A percentile compares a stretch with the other conserved stretches of the same genome.
phyloP scores from a whole-genome alignment of 2,888 invertebrate species.

The Steinernema scapterisci region DNA sequence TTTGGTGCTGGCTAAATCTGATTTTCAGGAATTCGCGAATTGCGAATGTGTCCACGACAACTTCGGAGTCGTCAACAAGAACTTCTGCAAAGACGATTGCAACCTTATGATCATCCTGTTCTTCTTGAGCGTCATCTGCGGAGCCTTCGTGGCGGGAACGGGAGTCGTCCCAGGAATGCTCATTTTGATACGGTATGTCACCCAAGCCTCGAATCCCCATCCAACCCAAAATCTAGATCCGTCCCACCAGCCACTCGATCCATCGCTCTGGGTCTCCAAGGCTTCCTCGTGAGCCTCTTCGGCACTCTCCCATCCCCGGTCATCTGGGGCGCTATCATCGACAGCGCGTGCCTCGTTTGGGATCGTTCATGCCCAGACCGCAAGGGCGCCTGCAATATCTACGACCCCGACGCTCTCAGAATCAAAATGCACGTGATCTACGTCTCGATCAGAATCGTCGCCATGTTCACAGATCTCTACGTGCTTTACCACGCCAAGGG shows the following conservation, averaged over 20 bases:
- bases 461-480: slow-evolving; percentile 61
- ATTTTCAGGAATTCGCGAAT: slow-evolving; percentile 56
- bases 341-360: slow-evolving; percentile 69
- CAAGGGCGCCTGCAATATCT: slow-evolving; percentile 68
- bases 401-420: slow-evolving; percentile 65
- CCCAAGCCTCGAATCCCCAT: not conserved
- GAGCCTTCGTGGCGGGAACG: slow-evolving; percentile 58
- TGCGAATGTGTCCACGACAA: slow-evolving; percentile 59
- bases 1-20: too few relatives aligned
- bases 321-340: slow-evolving; percentile 68
- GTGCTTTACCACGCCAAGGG: slow-evolving; percentile 65
- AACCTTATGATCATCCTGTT: slow-evolving; percentile 52
- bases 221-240: too few relatives aligned
- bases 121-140: slow-evolving; percentile 61
- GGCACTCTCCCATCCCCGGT: slow-evolving; percentile 69
- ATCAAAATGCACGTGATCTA: slow-evolving; percentile 63
- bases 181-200: slow-evolving; percentile 50
- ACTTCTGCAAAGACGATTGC: slow-evolving; percentile 61
- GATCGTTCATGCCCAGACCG: slow-evolving; percentile 64
- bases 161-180: slow-evolving; percentile 58
- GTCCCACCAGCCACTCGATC: slow-evolving; percentile 63
- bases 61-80: slow-evolving; percentile 52
- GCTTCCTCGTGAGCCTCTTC: slow-evolving; percentile 58
- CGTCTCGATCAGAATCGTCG: slow-evolving; percentile 53
- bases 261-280: slow-evolving; percentile 62